These are phyloP conservation scores for Opisthograptis luteolata DNA, from an alignment of 2,888 invertebrate genomes.

Conservation along the genomic window DNA sequence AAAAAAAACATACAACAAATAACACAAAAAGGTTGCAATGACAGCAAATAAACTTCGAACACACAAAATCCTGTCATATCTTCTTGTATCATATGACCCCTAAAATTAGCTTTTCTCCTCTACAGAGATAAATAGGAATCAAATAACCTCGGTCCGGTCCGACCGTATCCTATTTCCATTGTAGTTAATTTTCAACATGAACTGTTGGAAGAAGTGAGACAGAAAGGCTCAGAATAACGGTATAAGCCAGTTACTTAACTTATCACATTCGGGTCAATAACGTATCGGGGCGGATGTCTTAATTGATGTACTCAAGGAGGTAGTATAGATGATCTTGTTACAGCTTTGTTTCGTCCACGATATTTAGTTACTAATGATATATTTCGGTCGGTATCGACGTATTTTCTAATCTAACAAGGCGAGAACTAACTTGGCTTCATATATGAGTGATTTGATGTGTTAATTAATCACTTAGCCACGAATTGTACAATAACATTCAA, in stretches of 20 bases:
- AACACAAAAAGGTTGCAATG: slow-evolving; percentile 1
- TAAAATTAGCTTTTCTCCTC: slow-evolving; percentile 38
- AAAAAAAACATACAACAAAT: slow-evolving; percentile 2
- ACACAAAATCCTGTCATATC: slow-evolving; percentile 18
- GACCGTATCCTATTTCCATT: slow-evolving; percentile 40
- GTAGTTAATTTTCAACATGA: slow-evolving; percentile 48
- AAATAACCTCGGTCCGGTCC: slow-evolving; percentile 40
- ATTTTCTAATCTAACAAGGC: too few relatives aligned
- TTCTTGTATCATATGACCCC: slow-evolving; percentile 30
- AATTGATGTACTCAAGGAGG: too few relatives aligned
- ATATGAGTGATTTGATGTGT: too few relatives aligned
- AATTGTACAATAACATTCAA: too few relatives aligned
- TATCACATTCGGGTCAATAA: slow-evolving; percentile 10
- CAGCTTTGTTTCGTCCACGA: too few relatives aligned
- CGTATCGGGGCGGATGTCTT: neutral
- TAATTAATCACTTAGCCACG: too few relatives aligned
- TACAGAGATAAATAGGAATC: slow-evolving; percentile 37
- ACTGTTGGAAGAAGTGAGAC: slow-evolving; percentile 42
- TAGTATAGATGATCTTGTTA: too few relatives aligned
- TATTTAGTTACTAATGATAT: too few relatives aligned
- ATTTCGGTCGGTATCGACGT: too few relatives aligned
- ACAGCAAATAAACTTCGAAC: slow-evolving; percentile 12
- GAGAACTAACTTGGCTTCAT: too few relatives aligned
- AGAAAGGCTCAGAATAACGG: slow-evolving; percentile 35
- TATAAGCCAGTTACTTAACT: slow-evolving; percentile 21